These are phyloP conservation scores for Abrostola tripartita DNA, from an alignment of 2,888 invertebrate species.

Conservation along the genomic window DNA sequence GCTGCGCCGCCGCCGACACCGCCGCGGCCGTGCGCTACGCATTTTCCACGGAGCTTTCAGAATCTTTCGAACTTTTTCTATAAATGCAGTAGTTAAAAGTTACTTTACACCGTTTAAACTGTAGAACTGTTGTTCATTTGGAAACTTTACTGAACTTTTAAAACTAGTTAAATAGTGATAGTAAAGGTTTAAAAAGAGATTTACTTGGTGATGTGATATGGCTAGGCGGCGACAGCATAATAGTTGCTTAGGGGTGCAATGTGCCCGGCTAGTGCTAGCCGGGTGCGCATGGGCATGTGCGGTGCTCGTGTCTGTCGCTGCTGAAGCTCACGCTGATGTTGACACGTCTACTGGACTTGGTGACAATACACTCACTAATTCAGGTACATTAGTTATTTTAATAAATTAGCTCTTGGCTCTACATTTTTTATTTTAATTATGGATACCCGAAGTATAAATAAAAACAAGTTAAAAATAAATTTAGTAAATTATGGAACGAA, in stretches of 20 bases:
- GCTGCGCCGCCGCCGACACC: slow-evolving; percentile 36
- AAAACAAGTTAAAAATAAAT: neutral
- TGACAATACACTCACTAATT: slow-evolving; percentile 83
- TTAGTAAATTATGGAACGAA: neutral
- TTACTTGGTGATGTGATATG: slow-evolving; percentile 85
- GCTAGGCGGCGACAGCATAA: slow-evolving; percentile 68
- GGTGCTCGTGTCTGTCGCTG: slow-evolving; percentile 68
- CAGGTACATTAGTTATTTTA: slow-evolving; percentile 68
- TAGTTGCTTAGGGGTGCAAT: slow-evolving; percentile 60
- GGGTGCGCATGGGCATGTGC: slow-evolving; percentile 85
- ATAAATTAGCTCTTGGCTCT: neutral
- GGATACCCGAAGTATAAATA: neutral
- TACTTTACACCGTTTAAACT: slow-evolving; percentile 34
- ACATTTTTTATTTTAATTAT: too few relatives aligned
- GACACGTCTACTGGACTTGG: slow-evolving; percentile 86
- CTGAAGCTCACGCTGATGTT: slow-evolving; percentile 77
- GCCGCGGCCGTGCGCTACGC: slow-evolving; percentile 48
- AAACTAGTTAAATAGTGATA: slow-evolving; percentile 53
- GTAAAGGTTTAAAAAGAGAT: slow-evolving; percentile 45
- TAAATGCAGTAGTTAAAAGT: slow-evolving; percentile 33
- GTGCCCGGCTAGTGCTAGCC: slow-evolving; percentile 65
- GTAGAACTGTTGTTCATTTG: slow-evolving; percentile 29
- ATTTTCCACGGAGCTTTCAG: slow-evolving; percentile 49
- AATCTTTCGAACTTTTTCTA: slow-evolving; percentile 28
- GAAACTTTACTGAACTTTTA: slow-evolving; percentile 48